Evolutionary conservation across 2,113 vertebrate genomes (phyloP).

Genomic region (Nycticryphes semicollaris): DNA sequence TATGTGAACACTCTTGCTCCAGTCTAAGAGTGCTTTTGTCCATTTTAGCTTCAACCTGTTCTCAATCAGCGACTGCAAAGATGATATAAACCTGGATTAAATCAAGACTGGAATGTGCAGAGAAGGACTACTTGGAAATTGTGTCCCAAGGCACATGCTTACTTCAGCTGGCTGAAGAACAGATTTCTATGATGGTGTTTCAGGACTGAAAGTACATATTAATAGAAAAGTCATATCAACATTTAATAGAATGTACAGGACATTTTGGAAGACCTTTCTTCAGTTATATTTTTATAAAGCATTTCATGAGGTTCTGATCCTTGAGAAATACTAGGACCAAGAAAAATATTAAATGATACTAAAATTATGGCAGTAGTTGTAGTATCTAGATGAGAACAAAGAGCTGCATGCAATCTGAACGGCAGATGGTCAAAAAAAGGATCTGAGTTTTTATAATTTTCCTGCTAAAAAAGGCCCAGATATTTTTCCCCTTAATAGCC

Average conservation of each 20-base stretch:
- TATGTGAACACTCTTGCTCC: background rate
- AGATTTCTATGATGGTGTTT: slow-evolving; percentile 9
- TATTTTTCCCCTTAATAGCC: background rate
- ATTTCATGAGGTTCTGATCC: background rate
- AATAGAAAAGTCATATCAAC: background rate
- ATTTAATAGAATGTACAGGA: background rate
- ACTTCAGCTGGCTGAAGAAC: slow-evolving; percentile 1
- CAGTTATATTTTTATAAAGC: background rate
- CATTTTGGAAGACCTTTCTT: background rate
- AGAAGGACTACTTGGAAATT: background rate
- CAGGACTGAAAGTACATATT: slow-evolving; percentile 4
- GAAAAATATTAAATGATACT: background rate
- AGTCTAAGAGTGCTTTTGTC: background rate
- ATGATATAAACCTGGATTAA: slow-evolving; percentile 44
- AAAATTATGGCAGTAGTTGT: background rate
- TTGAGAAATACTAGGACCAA: background rate
- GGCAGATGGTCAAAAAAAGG: background rate
- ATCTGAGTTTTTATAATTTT: background rate
- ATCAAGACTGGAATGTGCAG: slow-evolving; percentile 35
- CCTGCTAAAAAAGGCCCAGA: background rate
- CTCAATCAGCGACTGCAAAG: background rate
- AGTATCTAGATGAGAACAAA: background rate
- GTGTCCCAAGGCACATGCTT: background rate
- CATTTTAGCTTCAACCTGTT: background rate
- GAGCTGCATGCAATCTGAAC: background rate